A percentile compares a stretch with the other conserved stretches of the same genome.
Conservation (phyloP, 2,888 invertebrate genomes). For the Pemphredon lugubris region DNA sequence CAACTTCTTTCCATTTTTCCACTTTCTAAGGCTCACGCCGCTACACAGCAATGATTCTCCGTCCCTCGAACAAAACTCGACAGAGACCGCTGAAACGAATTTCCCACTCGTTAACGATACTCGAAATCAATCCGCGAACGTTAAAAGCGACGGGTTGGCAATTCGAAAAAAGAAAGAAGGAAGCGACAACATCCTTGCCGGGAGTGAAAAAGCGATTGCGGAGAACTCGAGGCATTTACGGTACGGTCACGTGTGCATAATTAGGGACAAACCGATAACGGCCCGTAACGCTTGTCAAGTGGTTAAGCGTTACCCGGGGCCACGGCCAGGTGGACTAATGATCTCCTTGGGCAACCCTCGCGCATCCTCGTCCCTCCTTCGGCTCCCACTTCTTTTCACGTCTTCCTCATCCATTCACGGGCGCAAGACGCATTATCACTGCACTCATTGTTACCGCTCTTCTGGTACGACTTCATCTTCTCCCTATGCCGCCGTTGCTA, state of each 20-base stretch:
- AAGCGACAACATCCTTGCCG: no score
- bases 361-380: conserved; percentile 51
- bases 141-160: no score
- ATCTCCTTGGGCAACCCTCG: conserved; percentile 70
- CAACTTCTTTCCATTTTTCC: no score
- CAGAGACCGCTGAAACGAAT: no score
- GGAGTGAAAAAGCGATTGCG: not conserved
- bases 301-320: conserved; percentile 67
- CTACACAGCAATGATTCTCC: no score
- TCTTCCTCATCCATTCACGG: conserved; percentile 64
- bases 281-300: conserved; percentile 68
- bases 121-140: no score
- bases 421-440: conserved; percentile 68
- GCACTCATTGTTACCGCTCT: conserved; percentile 69
- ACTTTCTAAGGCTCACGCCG: no score
- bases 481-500: conserved; percentile 48
- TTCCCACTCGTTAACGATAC: no score
- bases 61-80: no score
- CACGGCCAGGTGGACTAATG: conserved; percentile 73
- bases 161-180: not conserved
- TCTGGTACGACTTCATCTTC: conserved; percentile 63
- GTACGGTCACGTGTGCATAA: conserved; percentile 66
- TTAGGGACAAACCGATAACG: conserved; percentile 70
- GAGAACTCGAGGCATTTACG: conserved; percentile 16
- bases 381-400: conserved; percentile 40